A percentile compares a stretch with the other conserved stretches of the same genome.
These are phyloP conservation scores for Balaeniceps rex DNA, from an alignment of 2,113 vertebrate genomes.

Conservation along the genomic window DNA sequence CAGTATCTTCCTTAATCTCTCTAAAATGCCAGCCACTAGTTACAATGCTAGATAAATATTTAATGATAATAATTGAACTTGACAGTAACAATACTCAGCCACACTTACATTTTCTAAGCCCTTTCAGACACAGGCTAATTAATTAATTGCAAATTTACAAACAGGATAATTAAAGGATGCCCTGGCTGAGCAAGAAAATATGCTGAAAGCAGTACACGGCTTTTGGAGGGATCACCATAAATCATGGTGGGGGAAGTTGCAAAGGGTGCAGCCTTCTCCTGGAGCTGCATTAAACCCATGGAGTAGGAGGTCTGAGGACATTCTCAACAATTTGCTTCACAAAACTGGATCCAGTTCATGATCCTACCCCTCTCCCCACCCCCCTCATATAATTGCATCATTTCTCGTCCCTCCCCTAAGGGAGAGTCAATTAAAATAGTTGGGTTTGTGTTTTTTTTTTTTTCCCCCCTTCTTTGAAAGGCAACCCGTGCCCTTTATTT, in stretches of 20 bases:
- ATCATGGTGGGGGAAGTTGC: not conserved
- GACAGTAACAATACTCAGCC: not conserved
- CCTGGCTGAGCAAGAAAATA: not conserved
- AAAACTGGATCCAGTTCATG: not conserved
- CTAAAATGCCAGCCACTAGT: not conserved
- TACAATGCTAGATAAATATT: not conserved
- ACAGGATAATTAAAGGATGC: conserved; percentile 27
- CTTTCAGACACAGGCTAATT: conserved; percentile 36
- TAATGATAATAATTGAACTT: conserved; percentile 46
- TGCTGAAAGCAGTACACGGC: not conserved
- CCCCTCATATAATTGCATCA: not conserved
- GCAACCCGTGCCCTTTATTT: not conserved
- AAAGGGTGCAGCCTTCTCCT: not conserved
- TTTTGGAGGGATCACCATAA: not conserved
- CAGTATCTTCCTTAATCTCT: conserved; percentile 7
- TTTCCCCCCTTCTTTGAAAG: not conserved
- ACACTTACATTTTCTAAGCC: conserved; percentile 14
- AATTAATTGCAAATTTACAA: conserved; percentile 47
- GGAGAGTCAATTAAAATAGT: not conserved
- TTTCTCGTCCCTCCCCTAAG: conserved; percentile 18
- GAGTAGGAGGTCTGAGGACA: not conserved
- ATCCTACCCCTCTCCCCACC: not conserved
- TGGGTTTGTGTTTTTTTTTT: not conserved
- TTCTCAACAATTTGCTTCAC: not conserved
- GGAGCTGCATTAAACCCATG: not conserved